Conservation (phyloP, 2,113 vertebrate genomes). For the Cyphomyrus discorhynchus region DNA sequence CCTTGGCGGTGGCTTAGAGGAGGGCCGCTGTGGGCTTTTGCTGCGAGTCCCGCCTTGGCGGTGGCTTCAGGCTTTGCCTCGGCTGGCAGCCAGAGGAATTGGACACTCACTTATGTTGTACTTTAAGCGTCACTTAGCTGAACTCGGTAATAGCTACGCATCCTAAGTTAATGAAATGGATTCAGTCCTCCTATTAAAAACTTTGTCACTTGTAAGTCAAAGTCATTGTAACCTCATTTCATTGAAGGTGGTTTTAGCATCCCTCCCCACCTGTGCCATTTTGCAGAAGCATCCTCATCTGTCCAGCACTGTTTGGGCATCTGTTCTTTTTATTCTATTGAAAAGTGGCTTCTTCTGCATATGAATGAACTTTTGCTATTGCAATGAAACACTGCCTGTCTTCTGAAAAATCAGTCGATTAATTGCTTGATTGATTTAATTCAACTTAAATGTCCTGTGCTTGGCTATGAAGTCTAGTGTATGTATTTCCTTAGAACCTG, state of each 20-base stretch:
- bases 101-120: not conserved
- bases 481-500: not conserved
- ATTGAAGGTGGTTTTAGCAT: not conserved
- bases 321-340: not conserved
- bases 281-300: not conserved
- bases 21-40: too few species aligned
- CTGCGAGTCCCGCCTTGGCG: too few species aligned
- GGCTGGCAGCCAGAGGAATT: not conserved
- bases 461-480: not conserved
- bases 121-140: not conserved
- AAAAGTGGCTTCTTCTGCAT: not conserved
- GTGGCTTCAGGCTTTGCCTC: not conserved
- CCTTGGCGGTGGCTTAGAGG: not conserved
- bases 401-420: not conserved
- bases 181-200: not conserved
- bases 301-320: not conserved
- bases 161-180: not conserved
- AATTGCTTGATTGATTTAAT: not conserved
- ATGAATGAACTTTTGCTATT: not conserved
- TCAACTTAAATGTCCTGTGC: not conserved
- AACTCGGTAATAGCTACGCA: not conserved
- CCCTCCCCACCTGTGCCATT: not conserved
- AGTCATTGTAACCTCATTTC: not conserved
- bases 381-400: not conserved
- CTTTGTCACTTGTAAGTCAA: not conserved